Evolutionary conservation across 2,888 invertebrate genomes (phyloP).

Genomic region (Sminthurides aquaticus): DNA sequence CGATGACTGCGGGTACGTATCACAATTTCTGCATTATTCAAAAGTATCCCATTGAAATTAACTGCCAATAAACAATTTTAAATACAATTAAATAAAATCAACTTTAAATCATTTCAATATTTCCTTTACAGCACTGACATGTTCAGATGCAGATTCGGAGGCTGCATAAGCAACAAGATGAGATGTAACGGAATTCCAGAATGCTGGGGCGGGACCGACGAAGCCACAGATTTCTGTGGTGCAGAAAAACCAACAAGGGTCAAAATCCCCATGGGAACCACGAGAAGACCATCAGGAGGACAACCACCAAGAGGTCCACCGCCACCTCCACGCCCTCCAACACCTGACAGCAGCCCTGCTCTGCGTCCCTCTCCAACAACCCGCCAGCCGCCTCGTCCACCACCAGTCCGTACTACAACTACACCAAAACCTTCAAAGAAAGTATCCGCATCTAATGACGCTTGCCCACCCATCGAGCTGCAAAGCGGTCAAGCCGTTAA

Average conservation of each 20-base stretch:
- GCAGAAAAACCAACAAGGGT: neutral
- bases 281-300: neutral
- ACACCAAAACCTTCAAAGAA: neutral
- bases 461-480: constrained; percentile 12
- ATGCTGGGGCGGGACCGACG: constrained; percentile 27
- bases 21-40: neutral
- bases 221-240: constrained; percentile 24
- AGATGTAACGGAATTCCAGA: constrained; percentile 20
- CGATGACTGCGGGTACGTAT: constrained; percentile 24
- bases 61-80: neutral
- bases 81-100: no score
- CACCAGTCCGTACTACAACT: neutral
- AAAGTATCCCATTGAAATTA: neutral
- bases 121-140: neutral
- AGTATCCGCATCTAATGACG: neutral
- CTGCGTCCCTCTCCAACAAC: no score
- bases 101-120: neutral
- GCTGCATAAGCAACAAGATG: constrained; percentile 22
- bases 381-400: neutral
- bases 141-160: constrained; percentile 26
- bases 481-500: constrained; percentile 6
- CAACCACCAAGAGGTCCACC: neutral
- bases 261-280: constrained; percentile 3
- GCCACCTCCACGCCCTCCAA: neutral
- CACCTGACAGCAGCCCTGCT: neutral